Base-by-base conservation (phyloP, 2,797 vertebrate genomes). In the Coccyzus lansbergi region DNA sequence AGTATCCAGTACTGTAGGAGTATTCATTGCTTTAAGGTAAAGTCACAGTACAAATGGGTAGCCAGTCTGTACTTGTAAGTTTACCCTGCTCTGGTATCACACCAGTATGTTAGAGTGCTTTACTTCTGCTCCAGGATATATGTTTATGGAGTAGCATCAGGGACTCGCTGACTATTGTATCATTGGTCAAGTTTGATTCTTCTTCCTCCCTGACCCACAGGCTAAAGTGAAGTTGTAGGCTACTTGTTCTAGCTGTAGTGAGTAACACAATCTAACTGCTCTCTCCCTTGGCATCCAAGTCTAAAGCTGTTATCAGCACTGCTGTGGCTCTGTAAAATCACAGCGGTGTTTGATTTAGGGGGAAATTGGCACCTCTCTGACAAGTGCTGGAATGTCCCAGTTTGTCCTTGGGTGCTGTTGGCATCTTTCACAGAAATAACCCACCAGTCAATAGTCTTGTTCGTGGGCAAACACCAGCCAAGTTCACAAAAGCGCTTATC, bases 331-430 rank as follows among this genome's bases (percentile, higher is more conserved):
- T 93, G 33, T 79, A 72, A 87, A 90, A 68, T 92, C 64, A 44
- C 51, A 49, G 68, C 24, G 15, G 26, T 89, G 79, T 92, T 95
- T 94, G 92, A 88, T 95, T 94, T 94, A 84, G 17, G 92, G 89
- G 79, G 79, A 95, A 96, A 83, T 8, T 95, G 93, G 95, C 95
- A 97, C 90, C 90, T 94, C 94, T 89, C 56, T 94, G 93, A 88
- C 95, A 95, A 95, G 94, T 88, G 94, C 91, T 97, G 97, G 97
- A 97, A 97, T 97, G 97, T 97, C 95, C 95, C 92, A 82, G 84
- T 80, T 86, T 97, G 96, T 93, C 97, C 96, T 97, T 97, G 96
- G 77, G 63, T 95, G 85, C 83, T 88, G 91, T 89, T 97, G 94
- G 93, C 95, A 96, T 96, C 94, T 96, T 92, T 95, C 92, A 82